Conservation (phyloP, 1,140 invertebrate genomes). For the Plodia interpunctella region DNA sequence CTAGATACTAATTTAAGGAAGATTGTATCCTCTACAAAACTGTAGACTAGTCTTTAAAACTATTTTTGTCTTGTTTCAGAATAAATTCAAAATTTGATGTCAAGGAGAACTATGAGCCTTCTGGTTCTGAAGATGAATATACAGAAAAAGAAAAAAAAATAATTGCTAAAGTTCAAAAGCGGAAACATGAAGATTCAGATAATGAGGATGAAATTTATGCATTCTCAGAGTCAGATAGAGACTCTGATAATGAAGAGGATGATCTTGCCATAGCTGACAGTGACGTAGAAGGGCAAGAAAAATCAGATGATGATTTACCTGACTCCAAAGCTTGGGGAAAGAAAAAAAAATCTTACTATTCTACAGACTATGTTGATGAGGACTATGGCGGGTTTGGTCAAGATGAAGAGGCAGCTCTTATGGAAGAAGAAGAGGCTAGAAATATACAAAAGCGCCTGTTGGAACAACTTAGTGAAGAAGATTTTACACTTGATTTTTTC, state of each 20-base stretch:
- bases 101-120: constrained; percentile 78
- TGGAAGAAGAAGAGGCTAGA: constrained; percentile 91
- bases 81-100: constrained; percentile 61
- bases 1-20: too few species aligned
- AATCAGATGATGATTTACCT: constrained; percentile 84
- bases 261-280: constrained; percentile 79
- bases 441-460: constrained; percentile 87
- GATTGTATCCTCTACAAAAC: too few species aligned
- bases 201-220: constrained; percentile 82
- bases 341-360: constrained; percentile 87
- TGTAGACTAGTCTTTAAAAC: not conserved
- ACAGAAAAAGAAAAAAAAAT: constrained; percentile 80
- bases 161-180: constrained; percentile 79
- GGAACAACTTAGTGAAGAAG: constrained; percentile 87
- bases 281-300: constrained; percentile 84
- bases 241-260: constrained; percentile 51
- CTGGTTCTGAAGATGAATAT: constrained; percentile 85
- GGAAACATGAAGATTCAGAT: constrained; percentile 74
- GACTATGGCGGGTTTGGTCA: constrained; percentile 87
- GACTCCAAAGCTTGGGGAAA: constrained; percentile 91
- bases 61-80: constrained; percentile 37
- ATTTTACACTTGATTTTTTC: constrained; percentile 86
- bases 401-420: constrained; percentile 84
- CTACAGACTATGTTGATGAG: constrained; percentile 91
- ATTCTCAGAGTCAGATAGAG: constrained; percentile 79